Evolutionary conservation across 2,113 vertebrate genomes (phyloP).

Genomic region (Tyrannus savana): DNA sequence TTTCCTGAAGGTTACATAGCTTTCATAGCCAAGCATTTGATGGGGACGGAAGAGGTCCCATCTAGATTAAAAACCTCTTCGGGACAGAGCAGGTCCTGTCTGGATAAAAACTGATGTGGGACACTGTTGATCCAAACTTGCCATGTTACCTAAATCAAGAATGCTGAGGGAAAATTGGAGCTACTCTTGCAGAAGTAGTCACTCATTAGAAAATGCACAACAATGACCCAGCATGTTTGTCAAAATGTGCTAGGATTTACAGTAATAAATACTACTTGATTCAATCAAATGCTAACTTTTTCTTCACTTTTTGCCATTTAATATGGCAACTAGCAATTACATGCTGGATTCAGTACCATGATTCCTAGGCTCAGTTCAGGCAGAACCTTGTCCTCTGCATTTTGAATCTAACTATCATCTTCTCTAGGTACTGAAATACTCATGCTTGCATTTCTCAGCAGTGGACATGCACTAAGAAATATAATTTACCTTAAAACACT

Average conservation of each 20-base stretch:
- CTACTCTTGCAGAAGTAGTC: background rate
- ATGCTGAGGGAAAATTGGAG: background rate
- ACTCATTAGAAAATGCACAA: background rate
- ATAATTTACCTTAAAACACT: background rate
- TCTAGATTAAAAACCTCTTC: background rate
- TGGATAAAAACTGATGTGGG: background rate
- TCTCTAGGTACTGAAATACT: constrained; percentile 6
- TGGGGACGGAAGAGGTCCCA: background rate
- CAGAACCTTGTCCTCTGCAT: constrained; percentile 62
- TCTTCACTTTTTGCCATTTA: background rate
- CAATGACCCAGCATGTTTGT: background rate
- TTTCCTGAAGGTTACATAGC: background rate
- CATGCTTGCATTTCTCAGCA: background rate
- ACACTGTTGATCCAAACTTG: background rate
- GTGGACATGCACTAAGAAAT: background rate
- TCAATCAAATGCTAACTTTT: background rate
- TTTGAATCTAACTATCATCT: background rate
- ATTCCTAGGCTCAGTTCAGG: constrained; percentile 62
- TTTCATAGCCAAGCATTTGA: background rate
- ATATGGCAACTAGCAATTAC: background rate
- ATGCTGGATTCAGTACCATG: background rate
- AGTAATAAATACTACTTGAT: constrained; percentile 52
- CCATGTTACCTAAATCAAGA: background rate
- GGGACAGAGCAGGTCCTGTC: background rate
- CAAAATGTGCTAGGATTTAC: constrained; percentile 18